Base-by-base conservation (phyloP, 2,888 invertebrate genomes). In the Xanthia icteritia region DNA sequence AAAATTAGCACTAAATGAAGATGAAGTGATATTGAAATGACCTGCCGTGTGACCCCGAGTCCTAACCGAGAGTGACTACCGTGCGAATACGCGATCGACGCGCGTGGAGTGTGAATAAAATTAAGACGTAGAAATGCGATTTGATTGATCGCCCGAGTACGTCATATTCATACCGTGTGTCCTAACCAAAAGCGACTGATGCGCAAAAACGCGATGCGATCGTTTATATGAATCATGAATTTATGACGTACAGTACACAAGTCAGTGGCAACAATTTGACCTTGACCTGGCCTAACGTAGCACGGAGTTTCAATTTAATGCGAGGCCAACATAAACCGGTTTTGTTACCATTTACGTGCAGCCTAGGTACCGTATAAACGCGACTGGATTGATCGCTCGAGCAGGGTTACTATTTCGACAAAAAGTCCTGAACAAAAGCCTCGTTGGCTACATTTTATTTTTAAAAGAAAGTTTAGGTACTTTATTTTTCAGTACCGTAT, bases 1-100 rank as follows among this genome's bases (percentile, higher is more conserved):
- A 76, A 23, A 72, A 82, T 77, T 51, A 67, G 70, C 56, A 42
- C 70, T 61, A 73, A 45, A 73, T 31, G 56, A 73, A 73, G 73
- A 45, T 73, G 5, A 73, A 73, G 73, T 73, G 73, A 11, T 70
- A 81, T 81, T 81, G 36, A 76, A 11, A 36, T 81, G 70, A 70
- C 80, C 70, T 63, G 23, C 4, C n/a, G 36, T 45, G 23, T 58
- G 60, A 20, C 51, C 17, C n/a, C 42, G 17, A 42, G 23, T 71
- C 17, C 45, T 73, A 58, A 73, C 17, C 39, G n/a, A 54, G 5
- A 51, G 69, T 3, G 6, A 27, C 5, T 9, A 1, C 11, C 23
- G 39, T 23, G 51, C 67, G 20, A 66, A 36, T n/a, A 48, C 27
- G 13, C 27, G 31, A n/a, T 64, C 0, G 39, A 63, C 20, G 51